phyloP scores from a whole-genome alignment of 2,888 invertebrate species.

The Labia minor region DNA sequence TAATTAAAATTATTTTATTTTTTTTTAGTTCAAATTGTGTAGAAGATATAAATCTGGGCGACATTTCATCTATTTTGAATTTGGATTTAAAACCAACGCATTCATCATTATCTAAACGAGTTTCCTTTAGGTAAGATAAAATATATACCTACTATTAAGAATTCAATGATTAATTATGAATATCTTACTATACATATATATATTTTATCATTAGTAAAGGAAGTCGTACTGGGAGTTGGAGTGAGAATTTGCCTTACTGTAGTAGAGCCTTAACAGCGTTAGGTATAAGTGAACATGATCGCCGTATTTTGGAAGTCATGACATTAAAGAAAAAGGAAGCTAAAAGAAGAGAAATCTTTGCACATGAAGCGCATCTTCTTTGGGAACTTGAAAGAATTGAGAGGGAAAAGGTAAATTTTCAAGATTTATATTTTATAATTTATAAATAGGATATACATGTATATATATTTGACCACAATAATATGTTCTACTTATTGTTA shows the following conservation, averaged over 20 bases:
- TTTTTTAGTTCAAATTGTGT: too few relatives aligned
- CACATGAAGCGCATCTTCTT: slow-evolving; percentile 40
- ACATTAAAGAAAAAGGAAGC: slow-evolving; percentile 41
- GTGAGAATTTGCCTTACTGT: background rate
- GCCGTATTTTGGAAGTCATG: slow-evolving; percentile 41
- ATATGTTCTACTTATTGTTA: too few relatives aligned
- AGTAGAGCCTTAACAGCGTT: background rate
- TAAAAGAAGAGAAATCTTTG: slow-evolving; percentile 38
- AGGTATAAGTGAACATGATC: slow-evolving; percentile 38
- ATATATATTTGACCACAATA: too few relatives aligned
- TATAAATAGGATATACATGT: too few relatives aligned
- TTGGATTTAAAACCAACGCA: background rate
- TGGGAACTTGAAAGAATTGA: slow-evolving; percentile 39
- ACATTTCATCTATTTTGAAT: background rate
- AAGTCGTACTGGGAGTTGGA: background rate
- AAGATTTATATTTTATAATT: background rate
- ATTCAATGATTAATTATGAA: too few relatives aligned
- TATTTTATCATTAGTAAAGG: background rate
- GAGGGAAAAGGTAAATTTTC: slow-evolving; percentile 23
- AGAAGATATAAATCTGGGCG: background rate
- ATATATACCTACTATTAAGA: background rate
- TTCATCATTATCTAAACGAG: background rate
- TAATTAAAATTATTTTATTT: too few relatives aligned
- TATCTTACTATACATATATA: too few relatives aligned
- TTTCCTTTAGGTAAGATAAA: background rate